phyloP scores from a whole-genome alignment of 2,888 invertebrate species.

The Ctena decussata region DNA sequence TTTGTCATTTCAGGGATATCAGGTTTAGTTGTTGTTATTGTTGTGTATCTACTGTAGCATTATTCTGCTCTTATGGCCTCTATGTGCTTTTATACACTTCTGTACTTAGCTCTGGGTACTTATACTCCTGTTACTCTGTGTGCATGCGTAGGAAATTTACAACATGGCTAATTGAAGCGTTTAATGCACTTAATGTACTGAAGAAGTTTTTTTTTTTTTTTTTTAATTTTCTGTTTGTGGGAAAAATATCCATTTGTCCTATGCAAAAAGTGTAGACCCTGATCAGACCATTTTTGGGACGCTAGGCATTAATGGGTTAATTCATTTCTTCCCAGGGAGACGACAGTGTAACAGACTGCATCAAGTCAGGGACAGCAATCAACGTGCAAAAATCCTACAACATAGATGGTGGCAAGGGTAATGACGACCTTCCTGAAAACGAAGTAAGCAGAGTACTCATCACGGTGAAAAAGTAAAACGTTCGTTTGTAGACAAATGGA shows the following conservation, averaged over 20 bases:
- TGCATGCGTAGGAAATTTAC: too few species aligned
- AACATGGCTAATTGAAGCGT: too few species aligned
- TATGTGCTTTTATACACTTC: too few species aligned
- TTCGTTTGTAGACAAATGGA: too few species aligned
- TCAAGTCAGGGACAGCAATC: conserved; percentile 22
- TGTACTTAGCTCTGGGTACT: too few species aligned
- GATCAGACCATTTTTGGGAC: not conserved
- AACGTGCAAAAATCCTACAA: conserved; percentile 50
- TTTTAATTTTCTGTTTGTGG: not conserved
- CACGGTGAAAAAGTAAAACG: too few species aligned
- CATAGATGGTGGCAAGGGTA: not conserved
- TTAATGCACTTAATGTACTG: not conserved
- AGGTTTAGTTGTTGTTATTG: too few species aligned
- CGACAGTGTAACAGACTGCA: conserved; percentile 68
- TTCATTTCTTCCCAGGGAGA: conserved; percentile 43
- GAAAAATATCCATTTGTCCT: not conserved
- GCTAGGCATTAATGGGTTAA: not conserved
- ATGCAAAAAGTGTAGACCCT: not conserved
- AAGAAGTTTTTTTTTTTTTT: not conserved
- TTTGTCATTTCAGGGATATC: too few species aligned
- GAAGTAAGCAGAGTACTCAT: not conserved
- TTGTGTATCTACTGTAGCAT: too few species aligned
- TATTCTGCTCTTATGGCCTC: too few species aligned
- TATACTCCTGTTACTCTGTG: too few species aligned
- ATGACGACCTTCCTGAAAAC: not conserved